Conservation (phyloP, 1,140 invertebrate species). For the Hylyphantes graminicola region DNA sequence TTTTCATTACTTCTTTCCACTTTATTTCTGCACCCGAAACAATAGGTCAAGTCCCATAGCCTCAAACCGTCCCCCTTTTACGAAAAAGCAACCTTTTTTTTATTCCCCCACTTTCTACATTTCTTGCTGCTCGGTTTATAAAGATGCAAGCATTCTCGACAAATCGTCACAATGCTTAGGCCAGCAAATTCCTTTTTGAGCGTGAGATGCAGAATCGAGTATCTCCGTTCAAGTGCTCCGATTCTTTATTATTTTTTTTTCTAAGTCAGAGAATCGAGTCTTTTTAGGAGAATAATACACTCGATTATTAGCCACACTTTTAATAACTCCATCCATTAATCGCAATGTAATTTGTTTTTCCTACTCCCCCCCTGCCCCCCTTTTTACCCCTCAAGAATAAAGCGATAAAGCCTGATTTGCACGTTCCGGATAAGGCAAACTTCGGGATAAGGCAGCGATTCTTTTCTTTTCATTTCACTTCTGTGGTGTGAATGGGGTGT, state of each 20-base stretch:
- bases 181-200: constrained; percentile 34
- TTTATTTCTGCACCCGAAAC: too few species aligned
- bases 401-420: constrained; percentile 42
- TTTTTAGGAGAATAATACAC: background rate
- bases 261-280: background rate
- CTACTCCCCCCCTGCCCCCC: background rate
- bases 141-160: constrained; percentile 58
- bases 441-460: background rate
- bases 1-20: too few species aligned
- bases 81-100: too few species aligned
- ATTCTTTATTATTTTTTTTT: constrained; percentile 29
- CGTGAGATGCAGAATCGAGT: background rate
- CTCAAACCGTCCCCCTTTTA: too few species aligned
- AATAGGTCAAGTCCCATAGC: too few species aligned
- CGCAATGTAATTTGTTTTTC: constrained; percentile 59
- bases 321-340: constrained; percentile 44
- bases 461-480: background rate
- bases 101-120: too few species aligned
- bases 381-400: background rate
- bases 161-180: constrained; percentile 38
- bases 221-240: background rate
- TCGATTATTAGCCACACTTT: constrained; percentile 55
- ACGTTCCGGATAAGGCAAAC: constrained; percentile 1
- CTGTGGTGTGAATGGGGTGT: background rate
- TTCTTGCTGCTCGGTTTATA: too few species aligned